Conservation (phyloP, 2,113 vertebrate species). For the Cyphomyrus plagiostoma region DNA sequence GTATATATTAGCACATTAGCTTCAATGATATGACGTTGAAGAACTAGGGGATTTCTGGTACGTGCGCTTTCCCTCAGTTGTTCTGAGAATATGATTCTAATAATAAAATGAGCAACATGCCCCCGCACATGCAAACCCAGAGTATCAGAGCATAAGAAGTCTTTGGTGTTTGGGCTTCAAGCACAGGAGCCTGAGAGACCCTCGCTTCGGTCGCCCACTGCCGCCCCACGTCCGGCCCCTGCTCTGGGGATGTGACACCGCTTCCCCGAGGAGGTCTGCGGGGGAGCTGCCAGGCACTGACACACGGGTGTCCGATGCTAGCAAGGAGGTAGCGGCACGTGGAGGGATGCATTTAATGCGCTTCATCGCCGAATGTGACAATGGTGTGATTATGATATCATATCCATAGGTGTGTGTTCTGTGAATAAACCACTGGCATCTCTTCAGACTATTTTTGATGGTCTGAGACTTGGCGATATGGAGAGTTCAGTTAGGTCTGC, state of each 20-base stretch:
- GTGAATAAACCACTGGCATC: neutral
- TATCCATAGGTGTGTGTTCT: neutral
- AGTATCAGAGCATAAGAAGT: neutral
- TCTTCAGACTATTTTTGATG: neutral
- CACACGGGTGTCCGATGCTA: neutral
- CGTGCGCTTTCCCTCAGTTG: neutral
- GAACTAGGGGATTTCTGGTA: neutral
- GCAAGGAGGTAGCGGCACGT: neutral
- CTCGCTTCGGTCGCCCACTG: no score
- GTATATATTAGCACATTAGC: neutral
- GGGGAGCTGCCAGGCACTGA: neutral
- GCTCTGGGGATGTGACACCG: neutral
- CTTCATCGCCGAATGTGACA: neutral
- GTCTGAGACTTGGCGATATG: neutral
- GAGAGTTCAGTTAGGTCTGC: neutral
- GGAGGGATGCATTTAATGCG: neutral
- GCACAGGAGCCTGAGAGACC: neutral
- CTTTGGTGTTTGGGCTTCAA: neutral
- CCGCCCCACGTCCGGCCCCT: neutral
- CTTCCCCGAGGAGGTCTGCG: neutral
- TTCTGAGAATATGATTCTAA: neutral
- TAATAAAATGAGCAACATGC: constrained; percentile 17
- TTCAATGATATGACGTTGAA: neutral
- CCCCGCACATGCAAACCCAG: constrained; percentile 15
- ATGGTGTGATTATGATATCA: neutral